Conservation (phyloP, 2,888 invertebrate species). For the Leptinotarsa rubiginosa region DNA sequence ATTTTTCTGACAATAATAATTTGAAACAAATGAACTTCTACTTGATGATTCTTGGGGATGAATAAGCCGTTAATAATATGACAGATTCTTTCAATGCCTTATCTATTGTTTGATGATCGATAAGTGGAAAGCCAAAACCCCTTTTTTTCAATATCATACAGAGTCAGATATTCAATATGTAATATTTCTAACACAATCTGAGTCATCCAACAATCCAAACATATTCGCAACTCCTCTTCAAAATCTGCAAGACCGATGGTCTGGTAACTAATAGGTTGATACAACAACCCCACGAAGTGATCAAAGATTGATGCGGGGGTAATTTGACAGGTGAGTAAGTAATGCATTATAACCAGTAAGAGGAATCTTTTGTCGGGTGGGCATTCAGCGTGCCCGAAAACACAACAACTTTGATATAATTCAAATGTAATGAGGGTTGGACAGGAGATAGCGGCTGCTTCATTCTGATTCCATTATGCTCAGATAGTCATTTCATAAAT, state of each 20-base stretch:
- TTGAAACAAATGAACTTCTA: too few relatives aligned
- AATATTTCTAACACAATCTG: background rate
- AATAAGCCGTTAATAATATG: too few relatives aligned
- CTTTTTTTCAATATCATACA: too few relatives aligned
- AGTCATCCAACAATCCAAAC: background rate
- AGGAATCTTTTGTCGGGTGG: slow-evolving; percentile 51
- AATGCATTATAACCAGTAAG: slow-evolving; percentile 55
- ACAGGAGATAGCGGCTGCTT: slow-evolving; percentile 53
- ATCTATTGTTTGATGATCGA: too few relatives aligned
- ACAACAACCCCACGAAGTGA: slow-evolving; percentile 48
- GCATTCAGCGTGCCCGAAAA: slow-evolving; percentile 28
- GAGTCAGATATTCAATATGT: too few relatives aligned
- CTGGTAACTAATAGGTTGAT: slow-evolving; percentile 56
- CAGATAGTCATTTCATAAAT: slow-evolving; percentile 54
- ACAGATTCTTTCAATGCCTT: too few relatives aligned
- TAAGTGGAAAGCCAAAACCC: too few relatives aligned
- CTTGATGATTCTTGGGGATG: too few relatives aligned
- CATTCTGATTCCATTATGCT: slow-evolving; percentile 58
- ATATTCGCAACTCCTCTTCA: background rate
- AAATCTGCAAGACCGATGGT: slow-evolving; percentile 22
- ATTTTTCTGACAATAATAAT: too few relatives aligned
- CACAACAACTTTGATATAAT: slow-evolving; percentile 48
- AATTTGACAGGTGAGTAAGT: slow-evolving; percentile 58
- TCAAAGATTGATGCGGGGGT: slow-evolving; percentile 57
- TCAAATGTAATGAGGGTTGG: slow-evolving; percentile 58